phyloP scores from a whole-genome alignment of 2,797 vertebrate species.

The Monodelphis domestica region DNA sequence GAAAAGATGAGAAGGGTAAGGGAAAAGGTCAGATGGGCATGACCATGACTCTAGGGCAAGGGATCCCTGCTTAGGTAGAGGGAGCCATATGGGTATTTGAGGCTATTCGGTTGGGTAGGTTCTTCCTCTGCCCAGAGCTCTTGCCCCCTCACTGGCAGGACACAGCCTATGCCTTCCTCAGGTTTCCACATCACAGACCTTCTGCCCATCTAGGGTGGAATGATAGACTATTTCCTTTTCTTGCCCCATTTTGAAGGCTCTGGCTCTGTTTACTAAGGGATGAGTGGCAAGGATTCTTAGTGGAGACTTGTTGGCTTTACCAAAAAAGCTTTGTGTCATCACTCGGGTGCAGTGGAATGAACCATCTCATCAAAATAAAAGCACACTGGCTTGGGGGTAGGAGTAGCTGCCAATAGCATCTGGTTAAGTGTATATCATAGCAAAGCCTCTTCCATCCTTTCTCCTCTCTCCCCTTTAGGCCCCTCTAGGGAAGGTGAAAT shows the following conservation, averaged over 20 bases:
- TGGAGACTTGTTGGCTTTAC: neutral
- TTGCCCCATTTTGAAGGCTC: neutral
- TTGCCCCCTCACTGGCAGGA: neutral
- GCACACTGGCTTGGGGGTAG: neutral
- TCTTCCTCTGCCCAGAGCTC: neutral
- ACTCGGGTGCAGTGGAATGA: neutral
- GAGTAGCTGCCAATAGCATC: neutral
- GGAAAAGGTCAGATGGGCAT: conserved; percentile 48
- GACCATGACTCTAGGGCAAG: neutral
- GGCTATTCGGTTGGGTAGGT: neutral
- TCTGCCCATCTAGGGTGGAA: neutral
- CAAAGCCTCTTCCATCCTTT: neutral
- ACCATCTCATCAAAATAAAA: neutral
- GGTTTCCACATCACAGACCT: neutral
- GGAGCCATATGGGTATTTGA: neutral
- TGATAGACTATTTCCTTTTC: neutral
- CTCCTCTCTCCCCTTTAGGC: neutral
- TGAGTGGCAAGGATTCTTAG: neutral
- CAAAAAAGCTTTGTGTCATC: neutral
- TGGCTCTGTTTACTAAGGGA: neutral
- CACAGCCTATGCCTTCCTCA: neutral
- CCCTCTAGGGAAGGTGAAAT: neutral
- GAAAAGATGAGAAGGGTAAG: conserved; percentile 60
- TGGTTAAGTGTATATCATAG: neutral
- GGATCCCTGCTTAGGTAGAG: neutral